A percentile compares a stretch with the other conserved stretches of the same genome.
These are phyloP conservation scores for Phalloptychus januarius DNA, from an alignment of 2,797 vertebrate species.

Conservation along the genomic window DNA sequence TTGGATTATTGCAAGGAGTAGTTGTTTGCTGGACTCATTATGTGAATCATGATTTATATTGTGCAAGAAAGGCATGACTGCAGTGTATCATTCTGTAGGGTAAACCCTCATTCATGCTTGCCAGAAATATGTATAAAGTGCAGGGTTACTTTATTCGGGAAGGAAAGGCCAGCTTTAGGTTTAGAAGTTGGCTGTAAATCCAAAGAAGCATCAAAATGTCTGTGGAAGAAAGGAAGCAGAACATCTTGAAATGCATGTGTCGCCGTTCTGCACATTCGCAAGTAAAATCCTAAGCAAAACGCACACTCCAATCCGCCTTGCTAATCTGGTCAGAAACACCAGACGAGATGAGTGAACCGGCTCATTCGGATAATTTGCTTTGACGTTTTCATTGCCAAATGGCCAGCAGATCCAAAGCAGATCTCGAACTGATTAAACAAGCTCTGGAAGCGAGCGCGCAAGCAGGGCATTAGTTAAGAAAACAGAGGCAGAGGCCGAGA, in stretches of 20 bases:
- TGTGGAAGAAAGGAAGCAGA: background rate
- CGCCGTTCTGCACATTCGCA: background rate
- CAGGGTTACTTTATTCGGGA: slow-evolving; percentile 21
- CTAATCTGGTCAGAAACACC: slow-evolving; percentile 48
- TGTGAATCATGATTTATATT: slow-evolving; percentile 38
- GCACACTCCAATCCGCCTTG: slow-evolving; percentile 25
- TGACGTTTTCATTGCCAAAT: slow-evolving; percentile 74
- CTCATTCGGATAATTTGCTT: slow-evolving; percentile 72
- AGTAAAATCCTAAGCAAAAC: slow-evolving; percentile 40
- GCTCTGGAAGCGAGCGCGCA: slow-evolving; percentile 36
- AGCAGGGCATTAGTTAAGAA: slow-evolving; percentile 80
- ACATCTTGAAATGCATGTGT: slow-evolving; percentile 4
- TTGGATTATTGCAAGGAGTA: slow-evolving; percentile 56
- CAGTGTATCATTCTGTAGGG: slow-evolving; percentile 25
- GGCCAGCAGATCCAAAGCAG: slow-evolving; percentile 58
- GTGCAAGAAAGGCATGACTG: slow-evolving; percentile 43
- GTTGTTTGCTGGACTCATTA: slow-evolving; percentile 46
- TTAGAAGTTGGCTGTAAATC: slow-evolving; percentile 15
- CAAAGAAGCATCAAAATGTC: slow-evolving; percentile 6
- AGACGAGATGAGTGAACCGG: slow-evolving; percentile 61
- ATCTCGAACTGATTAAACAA: slow-evolving; percentile 74
- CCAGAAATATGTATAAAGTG: slow-evolving; percentile 16
- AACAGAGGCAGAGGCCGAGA: slow-evolving; percentile 69
- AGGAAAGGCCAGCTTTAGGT: slow-evolving; percentile 4
- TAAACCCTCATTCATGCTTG: slow-evolving; percentile 15